These are phyloP conservation scores for Toxonevra muliebris DNA, from an alignment of 2,888 invertebrate species.

Conservation along the genomic window DNA sequence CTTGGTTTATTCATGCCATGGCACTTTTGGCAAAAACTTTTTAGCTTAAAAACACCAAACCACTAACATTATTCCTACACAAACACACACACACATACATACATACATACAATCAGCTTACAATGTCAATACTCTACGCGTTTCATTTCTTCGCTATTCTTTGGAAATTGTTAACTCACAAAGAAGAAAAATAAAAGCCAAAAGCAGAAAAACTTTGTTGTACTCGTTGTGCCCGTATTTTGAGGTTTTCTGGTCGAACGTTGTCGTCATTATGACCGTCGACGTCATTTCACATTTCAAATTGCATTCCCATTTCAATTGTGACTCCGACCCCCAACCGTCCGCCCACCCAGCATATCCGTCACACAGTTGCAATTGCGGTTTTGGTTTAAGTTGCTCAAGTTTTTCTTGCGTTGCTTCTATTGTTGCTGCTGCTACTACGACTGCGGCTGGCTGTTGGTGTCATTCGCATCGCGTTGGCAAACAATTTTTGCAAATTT, in stretches of 20 bases:
- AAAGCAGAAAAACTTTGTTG: too few species aligned
- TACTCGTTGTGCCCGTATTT: too few species aligned
- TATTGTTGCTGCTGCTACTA: not conserved
- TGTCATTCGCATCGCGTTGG: too few species aligned
- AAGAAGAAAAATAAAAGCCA: not conserved
- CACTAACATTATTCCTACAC: too few species aligned
- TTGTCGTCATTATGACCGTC: not conserved
- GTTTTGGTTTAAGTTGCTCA: not conserved
- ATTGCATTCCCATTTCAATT: not conserved
- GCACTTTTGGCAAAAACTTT: too few species aligned
- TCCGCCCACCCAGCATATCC: not conserved
- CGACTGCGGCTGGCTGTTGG: not conserved
- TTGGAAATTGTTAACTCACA: slow-evolving; percentile 18
- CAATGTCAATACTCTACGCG: slow-evolving; percentile 25
- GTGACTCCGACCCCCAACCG: not conserved
- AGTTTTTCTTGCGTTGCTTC: not conserved
- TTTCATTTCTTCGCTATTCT: not conserved
- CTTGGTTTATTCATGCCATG: too few species aligned
- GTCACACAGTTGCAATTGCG: not conserved
- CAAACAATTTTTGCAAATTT: slow-evolving; percentile 15
- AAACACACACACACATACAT: too few species aligned
- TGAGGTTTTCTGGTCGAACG: not conserved
- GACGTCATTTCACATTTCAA: not conserved
- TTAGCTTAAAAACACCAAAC: too few species aligned
- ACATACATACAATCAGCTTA: slow-evolving; percentile 27